Conservation (phyloP, 2,888 invertebrate genomes). For the Adelognathus sp. region DNA sequence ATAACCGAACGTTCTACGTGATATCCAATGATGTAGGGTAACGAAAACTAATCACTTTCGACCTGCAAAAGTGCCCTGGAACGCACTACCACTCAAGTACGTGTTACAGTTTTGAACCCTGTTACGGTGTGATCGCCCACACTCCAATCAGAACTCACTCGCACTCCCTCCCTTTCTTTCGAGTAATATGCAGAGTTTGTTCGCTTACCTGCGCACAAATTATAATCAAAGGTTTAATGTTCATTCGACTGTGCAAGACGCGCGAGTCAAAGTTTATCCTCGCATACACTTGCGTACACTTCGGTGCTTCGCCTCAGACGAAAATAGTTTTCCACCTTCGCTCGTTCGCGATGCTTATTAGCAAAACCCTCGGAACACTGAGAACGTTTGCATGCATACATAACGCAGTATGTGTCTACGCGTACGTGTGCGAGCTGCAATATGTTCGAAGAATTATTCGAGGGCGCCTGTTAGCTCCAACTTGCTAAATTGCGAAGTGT, state of each 20-base stretch:
- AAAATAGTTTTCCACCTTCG: constrained; percentile 41
- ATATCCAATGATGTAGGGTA: too few species aligned
- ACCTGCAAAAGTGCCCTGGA: neutral
- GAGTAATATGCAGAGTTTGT: constrained; percentile 12
- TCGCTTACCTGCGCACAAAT: constrained; percentile 5
- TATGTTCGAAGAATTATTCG: constrained; percentile 17
- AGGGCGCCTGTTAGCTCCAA: neutral
- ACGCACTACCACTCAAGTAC: neutral
- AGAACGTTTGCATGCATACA: neutral
- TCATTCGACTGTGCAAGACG: constrained; percentile 33
- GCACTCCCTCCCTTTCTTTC: too few species aligned
- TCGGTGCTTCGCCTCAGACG: neutral
- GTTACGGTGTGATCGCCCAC: constrained; percentile 42
- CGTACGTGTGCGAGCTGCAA: constrained; percentile 8
- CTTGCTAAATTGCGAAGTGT: constrained; percentile 32
- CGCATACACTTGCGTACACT: neutral
- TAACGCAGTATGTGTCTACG: neutral
- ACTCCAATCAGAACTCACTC: constrained; percentile 45
- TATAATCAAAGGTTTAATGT: constrained; percentile 37
- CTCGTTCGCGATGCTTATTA: constrained; percentile 49
- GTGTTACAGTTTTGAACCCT: constrained; percentile 20
- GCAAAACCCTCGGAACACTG: constrained; percentile 29
- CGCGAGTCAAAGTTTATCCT: constrained; percentile 26
- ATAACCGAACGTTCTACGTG: too few species aligned
- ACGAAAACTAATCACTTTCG: too few species aligned